A percentile compares a stretch with the other conserved stretches of the same genome.
These are phyloP conservation scores for Falco punctatus DNA, from an alignment of 2,113 vertebrate genomes.

Conservation along the genomic window DNA sequence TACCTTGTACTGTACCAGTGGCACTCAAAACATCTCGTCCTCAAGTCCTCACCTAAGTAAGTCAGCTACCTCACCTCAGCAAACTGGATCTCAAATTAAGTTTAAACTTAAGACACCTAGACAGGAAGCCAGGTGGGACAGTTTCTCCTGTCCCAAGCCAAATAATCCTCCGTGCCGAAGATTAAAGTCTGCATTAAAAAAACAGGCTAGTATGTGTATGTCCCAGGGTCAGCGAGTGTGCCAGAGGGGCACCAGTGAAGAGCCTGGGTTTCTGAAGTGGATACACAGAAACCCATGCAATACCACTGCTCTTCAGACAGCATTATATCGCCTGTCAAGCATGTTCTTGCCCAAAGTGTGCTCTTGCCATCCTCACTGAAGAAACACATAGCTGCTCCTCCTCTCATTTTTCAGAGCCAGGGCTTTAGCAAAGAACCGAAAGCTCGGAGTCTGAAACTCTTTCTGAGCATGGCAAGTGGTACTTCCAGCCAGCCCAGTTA, in stretches of 20 bases:
- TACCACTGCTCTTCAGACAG: neutral
- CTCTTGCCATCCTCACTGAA: neutral
- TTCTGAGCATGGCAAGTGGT: neutral
- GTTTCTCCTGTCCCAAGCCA: neutral
- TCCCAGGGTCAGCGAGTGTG: neutral
- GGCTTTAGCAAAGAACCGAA: neutral
- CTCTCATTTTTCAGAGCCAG: neutral
- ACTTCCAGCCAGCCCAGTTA: neutral
- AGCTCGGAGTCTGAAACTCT: neutral
- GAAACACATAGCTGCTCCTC: neutral
- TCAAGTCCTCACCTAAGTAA: neutral
- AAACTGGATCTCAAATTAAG: slow-evolving; percentile 5
- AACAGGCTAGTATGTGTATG: neutral
- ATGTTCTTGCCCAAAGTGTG: neutral
- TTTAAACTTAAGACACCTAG: neutral
- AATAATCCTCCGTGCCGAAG: neutral
- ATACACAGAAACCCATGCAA: neutral
- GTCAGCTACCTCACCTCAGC: neutral
- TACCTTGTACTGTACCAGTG: neutral
- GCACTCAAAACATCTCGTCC: neutral
- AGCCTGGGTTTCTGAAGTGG: neutral
- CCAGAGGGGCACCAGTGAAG: neutral
- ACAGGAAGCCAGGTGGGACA: slow-evolving; percentile 16
- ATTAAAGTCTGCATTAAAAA: neutral
- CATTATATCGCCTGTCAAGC: neutral